These are phyloP conservation scores for Eucidaris tribuloides DNA, from an alignment of 35 echinoderm and acorn worm genomes.

Conservation along the genomic window DNA sequence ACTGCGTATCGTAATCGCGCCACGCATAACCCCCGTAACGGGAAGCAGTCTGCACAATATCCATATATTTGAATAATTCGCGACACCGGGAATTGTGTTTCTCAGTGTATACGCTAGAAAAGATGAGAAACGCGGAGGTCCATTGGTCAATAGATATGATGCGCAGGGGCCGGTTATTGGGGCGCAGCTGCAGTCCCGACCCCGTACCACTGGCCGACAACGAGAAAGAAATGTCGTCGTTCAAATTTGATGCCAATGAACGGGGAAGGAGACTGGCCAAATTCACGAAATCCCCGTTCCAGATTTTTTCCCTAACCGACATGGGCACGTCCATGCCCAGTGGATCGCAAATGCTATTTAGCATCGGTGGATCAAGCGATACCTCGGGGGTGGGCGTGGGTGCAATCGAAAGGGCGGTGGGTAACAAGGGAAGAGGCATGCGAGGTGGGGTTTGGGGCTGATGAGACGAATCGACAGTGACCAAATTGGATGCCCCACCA, in stretches of 20 bases:
- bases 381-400: too few species aligned
- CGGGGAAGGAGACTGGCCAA: not conserved
- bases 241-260: not conserved
- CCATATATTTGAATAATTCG: conserved; percentile 1
- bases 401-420: too few species aligned
- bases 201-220: not conserved
- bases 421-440: too few species aligned
- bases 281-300: not conserved
- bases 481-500: too few species aligned
- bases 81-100: not conserved
- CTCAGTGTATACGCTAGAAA: not conserved
- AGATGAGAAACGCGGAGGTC: conserved; percentile 19
- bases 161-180: not conserved
- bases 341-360: not conserved
- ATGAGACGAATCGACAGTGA: too few species aligned
- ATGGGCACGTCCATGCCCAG: not conserved
- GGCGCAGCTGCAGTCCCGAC: not conserved
- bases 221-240: not conserved
- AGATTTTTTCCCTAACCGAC: not conserved
- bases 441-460: too few species aligned
- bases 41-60: not conserved
- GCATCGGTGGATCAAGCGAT: too few species aligned
- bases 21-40: too few species aligned
- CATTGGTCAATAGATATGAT: conserved; percentile 1
- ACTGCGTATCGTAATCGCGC: too few species aligned